Evolutionary conservation across 2,113 vertebrate genomes (phyloP).

Genomic region (Phyllopteryx taeniolatus): DNA sequence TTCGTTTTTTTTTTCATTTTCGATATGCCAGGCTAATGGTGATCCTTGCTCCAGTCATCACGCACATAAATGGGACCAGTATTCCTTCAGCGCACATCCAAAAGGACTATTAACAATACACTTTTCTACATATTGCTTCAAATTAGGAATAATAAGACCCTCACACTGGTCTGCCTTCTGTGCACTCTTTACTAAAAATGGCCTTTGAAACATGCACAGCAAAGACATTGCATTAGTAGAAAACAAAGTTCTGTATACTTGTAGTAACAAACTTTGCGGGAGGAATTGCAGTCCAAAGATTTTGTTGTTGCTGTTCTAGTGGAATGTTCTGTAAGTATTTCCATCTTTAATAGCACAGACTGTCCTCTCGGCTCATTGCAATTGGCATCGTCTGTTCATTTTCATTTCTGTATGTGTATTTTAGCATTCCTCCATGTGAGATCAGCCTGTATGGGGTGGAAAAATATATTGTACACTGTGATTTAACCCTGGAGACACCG

Average conservation of each 20-base stretch:
- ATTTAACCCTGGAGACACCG: slow-evolving; percentile 10
- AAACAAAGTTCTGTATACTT: slow-evolving; percentile 68
- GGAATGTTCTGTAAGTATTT: slow-evolving; percentile 41
- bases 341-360: slow-evolving; percentile 35
- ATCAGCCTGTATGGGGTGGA: slow-evolving; percentile 19
- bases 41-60: slow-evolving; percentile 21
- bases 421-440: slow-evolving; percentile 39
- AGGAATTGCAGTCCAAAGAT: slow-evolving; percentile 90
- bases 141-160: slow-evolving; percentile 29
- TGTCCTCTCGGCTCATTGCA: slow-evolving; percentile 14
- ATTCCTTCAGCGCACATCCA: slow-evolving; percentile 16
- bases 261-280: slow-evolving; percentile 76
- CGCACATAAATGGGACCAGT: slow-evolving; percentile 35
- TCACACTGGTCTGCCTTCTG: slow-evolving; percentile 36
- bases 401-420: slow-evolving; percentile 34
- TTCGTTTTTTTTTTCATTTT: neutral
- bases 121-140: slow-evolving; percentile 51
- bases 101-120: neutral
- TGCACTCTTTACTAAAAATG: slow-evolving; percentile 49
- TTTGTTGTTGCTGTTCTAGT: slow-evolving; percentile 40
- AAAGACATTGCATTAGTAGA: slow-evolving; percentile 15
- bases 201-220: slow-evolving; percentile 75
- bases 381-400: slow-evolving; percentile 5
- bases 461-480: slow-evolving; percentile 36
- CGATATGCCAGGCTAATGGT: slow-evolving; percentile 27